A percentile compares a stretch with the other conserved stretches of the same genome.
Conservation (phyloP, 2,113 vertebrate genomes). For the Melospiza melodia region DNA sequence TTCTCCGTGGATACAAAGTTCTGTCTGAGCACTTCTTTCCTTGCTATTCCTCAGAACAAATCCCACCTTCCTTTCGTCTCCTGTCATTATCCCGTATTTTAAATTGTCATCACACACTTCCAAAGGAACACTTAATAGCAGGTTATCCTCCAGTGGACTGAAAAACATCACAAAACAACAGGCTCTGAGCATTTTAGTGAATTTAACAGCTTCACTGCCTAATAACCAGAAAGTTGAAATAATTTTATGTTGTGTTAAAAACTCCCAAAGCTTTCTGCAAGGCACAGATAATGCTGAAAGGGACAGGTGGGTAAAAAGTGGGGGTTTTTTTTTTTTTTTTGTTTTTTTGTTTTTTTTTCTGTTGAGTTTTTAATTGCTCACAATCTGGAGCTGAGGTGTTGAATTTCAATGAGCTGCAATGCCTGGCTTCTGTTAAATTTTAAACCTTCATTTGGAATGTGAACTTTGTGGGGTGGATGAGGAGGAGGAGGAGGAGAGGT, state of each 20-base stretch:
- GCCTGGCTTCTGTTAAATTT: background rate
- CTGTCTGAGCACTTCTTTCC: background rate
- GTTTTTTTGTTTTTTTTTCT: background rate
- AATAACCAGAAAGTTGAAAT: background rate
- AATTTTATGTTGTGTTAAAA: accelerated
- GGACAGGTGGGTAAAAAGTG: background rate
- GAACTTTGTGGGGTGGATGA: background rate
- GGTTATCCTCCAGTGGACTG: background rate
- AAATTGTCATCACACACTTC: accelerated
- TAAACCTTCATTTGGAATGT: background rate
- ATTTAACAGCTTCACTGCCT: background rate
- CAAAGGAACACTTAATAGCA: background rate
- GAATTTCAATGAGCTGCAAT: background rate
- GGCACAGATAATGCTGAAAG: accelerated
- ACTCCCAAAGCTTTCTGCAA: background rate
- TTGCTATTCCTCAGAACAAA: background rate
- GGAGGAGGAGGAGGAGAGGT: background rate
- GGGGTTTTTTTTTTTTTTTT: no score
- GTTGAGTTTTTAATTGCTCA: background rate
- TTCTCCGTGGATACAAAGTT: background rate
- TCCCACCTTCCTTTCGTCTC: background rate
- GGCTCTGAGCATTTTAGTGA: accelerated
- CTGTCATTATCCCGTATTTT: background rate
- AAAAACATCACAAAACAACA: background rate
- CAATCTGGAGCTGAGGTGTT: background rate